Evolutionary conservation across 2,797 vertebrate species (phyloP), one percentile per base, ranked within the genome.

Genomic region (Bovichtus variegatus): DNA sequence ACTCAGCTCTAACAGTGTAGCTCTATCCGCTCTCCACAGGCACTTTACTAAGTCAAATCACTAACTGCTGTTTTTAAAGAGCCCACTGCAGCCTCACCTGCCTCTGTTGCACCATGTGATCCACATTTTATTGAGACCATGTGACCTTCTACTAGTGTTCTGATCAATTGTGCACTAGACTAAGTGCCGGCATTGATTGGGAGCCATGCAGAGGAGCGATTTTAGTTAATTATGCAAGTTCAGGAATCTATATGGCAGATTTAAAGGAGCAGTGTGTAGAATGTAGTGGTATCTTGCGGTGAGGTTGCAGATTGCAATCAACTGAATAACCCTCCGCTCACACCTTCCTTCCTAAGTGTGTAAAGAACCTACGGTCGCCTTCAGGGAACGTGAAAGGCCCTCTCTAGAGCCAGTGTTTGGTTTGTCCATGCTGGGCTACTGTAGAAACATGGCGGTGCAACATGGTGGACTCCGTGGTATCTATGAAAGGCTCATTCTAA

Each of bases 121-220:
- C 40, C 34, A 59, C 59, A 44, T 44, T 85, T 60, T 34, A 55
- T 34, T 29, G 1, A 2, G 18, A 59, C 73, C 80, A 76, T 12
- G 34, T 86, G 81, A 80, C 59, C 59, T 63, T 36, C 65, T 70
- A 46, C 34, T 47, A 57, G 34, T 0, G 18, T 16, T 74, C 64
- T 66, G 64, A 79, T 91, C 87, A 89, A 91, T 88, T 36, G 25
- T 41, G 41, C 69, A 49, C 67, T 73, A 71, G 36, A 84, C 58
- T 89, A 89, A 91, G 85, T 80, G 88, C 74, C 31, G 19, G 1
- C 57, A 92, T 92, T 10, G 82, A 93, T 80, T 53, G 16, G 72
- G 27, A 5, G 21, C 65, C 69, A 53, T 6, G 34, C 43, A 79
- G 81, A 82, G 34, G 63, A 69, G 53, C 60, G 82, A 74, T 84